Conservation (phyloP, 1,140 invertebrate genomes). For the Amyelois transitella region DNA sequence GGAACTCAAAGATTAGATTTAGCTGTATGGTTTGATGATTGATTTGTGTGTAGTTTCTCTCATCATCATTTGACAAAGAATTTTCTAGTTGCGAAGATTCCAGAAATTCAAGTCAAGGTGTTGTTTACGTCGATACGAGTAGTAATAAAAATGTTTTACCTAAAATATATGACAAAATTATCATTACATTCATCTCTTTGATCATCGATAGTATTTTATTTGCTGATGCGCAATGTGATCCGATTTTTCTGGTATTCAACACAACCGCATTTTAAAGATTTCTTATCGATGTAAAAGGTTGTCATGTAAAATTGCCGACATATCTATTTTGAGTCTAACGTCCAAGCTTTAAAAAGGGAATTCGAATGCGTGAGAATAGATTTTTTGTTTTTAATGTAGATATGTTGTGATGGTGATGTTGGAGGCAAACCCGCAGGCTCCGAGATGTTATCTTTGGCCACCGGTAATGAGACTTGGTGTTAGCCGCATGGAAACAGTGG, state of each 20-base stretch:
- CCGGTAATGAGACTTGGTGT: constrained; percentile 53
- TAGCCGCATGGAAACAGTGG: constrained; percentile 41
- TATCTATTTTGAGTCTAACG: background rate
- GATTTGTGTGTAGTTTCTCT: no score
- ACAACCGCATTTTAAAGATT: constrained; percentile 14
- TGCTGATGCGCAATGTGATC: constrained; percentile 16
- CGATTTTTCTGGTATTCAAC: constrained; percentile 17
- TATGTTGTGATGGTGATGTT: constrained; percentile 15
- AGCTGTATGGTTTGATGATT: no score
- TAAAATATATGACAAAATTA: background rate
- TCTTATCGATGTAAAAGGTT: background rate
- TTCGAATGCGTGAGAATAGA: background rate
- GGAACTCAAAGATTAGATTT: no score
- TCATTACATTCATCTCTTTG: constrained; percentile 4
- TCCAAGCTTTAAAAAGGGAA: background rate
- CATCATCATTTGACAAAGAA: no score
- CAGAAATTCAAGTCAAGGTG: no score
- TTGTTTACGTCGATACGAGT: background rate
- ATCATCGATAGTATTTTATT: constrained; percentile 9
- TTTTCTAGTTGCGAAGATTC: no score
- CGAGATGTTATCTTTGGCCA: constrained; percentile 47
- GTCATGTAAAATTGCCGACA: background rate
- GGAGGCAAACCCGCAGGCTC: constrained; percentile 28
- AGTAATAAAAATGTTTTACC: background rate
- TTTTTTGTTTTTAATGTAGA: constrained; percentile 2